A percentile compares a stretch with the other conserved stretches of the same genome.
Conservation (phyloP, 2,888 invertebrate genomes). For the Epirrhoe alternata region DNA sequence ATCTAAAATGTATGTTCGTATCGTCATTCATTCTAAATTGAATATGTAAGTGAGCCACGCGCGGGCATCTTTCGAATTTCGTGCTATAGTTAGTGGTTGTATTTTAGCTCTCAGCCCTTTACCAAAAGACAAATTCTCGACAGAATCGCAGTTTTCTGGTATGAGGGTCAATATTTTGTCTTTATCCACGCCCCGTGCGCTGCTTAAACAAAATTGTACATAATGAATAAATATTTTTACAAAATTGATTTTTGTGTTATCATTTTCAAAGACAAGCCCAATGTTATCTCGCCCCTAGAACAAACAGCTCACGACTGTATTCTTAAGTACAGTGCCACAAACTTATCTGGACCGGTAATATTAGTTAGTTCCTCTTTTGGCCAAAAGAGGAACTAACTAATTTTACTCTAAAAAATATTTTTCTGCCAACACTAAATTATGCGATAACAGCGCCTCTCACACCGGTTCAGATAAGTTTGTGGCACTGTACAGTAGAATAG, state of each 20-base stretch:
- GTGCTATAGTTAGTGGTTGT: constrained; percentile 14
- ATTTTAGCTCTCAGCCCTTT: background rate
- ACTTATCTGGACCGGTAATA: too few species aligned
- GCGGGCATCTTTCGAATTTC: constrained; percentile 27
- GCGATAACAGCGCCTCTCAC: too few species aligned
- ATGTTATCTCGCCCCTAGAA: too few species aligned
- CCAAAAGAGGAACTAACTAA: too few species aligned
- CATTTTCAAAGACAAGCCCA: background rate
- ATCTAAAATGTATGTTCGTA: constrained; percentile 35
- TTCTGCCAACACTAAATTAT: too few species aligned
- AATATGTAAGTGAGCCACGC: constrained; percentile 4
- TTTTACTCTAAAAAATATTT: too few species aligned
- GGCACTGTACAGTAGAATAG: too few species aligned
- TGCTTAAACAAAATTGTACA: constrained; percentile 67
- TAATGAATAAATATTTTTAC: constrained; percentile 76
- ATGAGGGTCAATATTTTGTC: constrained; percentile 10
- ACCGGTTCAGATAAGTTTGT: too few species aligned
- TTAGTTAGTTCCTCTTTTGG: too few species aligned
- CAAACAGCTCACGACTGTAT: too few species aligned
- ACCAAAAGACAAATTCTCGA: background rate
- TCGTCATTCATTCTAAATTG: constrained; percentile 29
- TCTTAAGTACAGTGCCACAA: too few species aligned
- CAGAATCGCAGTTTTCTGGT: constrained; percentile 10
- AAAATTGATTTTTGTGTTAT: constrained; percentile 52
- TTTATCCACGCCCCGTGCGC: constrained; percentile 36